Base-by-base conservation (phyloP, 2,113 vertebrate species). In the Bambusicola thoracicus region DNA sequence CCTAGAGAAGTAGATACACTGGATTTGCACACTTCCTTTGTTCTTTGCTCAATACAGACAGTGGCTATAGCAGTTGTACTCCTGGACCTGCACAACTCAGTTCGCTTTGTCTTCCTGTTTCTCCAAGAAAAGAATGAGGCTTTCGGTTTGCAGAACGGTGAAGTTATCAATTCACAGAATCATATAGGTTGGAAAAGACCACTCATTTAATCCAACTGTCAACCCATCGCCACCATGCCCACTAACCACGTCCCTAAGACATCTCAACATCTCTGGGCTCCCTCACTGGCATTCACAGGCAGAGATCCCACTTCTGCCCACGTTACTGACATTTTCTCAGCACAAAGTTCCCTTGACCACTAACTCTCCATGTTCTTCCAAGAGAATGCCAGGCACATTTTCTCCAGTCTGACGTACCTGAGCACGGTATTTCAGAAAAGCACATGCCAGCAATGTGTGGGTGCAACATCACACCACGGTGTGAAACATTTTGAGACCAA, bases 371-470 rank as follows among this genome's bases (percentile, higher is more conserved):
- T 36, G 43, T 10, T 85, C 63, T 81, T 55, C 46, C 68, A 88
- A 49, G 41, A 65, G 61, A 44, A 80, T 70, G 46, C 22, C 36
- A 78, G 6, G 5, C 2, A 5, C 16, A 46, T 51, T 59, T 30
- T 10, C 51, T 80, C 79, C 79, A 88, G 17, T 25, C 65, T 62
- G 46, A 46, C 83, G 36, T 51, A 79, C 68, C 46, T 21, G 29
- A 85, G n/a, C 0, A 0, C 13, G 19, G 14, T 10, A 41, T 43
- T 86, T 38, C 2, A 0, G 70, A 46, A 53, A 8, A 40, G 55
- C 21, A 56, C 74, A 81, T 2, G 2, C 34, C 58, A 13, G 3
- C 59, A 53, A 72, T 0, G 0, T 13, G 53, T 55, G 61, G 72
- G 75, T 13, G 4, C 79, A 76, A 5, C 65, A 89, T 85, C 72